phyloP scores from a whole-genome alignment of 2,797 vertebrate species.

The Gorsachius magnificus region DNA sequence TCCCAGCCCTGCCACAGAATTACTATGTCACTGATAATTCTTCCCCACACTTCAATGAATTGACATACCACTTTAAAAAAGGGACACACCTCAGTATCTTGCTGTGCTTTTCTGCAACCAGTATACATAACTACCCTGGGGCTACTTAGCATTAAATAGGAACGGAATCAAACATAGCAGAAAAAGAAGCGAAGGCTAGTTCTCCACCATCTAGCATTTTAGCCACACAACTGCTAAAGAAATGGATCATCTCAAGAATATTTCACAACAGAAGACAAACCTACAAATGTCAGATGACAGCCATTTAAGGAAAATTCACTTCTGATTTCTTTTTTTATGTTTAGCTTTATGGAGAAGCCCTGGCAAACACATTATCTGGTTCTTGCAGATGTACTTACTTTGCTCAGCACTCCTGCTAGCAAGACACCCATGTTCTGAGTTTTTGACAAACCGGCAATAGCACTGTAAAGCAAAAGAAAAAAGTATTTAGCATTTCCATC shows the following conservation, averaged over 20 bases:
- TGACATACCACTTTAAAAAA: no score
- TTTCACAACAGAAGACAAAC: neutral
- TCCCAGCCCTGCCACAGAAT: neutral
- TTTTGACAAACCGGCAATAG: conserved; percentile 72
- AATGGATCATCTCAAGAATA: neutral
- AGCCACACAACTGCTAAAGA: neutral
- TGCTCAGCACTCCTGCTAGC: conserved; percentile 81
- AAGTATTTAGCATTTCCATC: neutral
- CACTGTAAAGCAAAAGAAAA: conserved; percentile 59
- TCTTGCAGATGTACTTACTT: conserved; percentile 76
- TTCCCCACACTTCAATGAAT: neutral
- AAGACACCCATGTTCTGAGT: conserved; percentile 82
- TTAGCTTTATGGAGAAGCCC: neutral
- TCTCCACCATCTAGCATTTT: neutral
- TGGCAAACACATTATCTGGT: accelerated
- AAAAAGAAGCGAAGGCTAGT: neutral
- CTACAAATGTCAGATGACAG: neutral
- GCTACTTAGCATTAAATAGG: accelerated
- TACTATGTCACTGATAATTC: no score
- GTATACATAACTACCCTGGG: no score
- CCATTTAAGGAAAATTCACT: neutral
- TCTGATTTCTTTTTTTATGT: neutral
- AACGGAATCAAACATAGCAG: neutral
- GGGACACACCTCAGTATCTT: neutral
- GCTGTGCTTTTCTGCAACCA: neutral